These are phyloP conservation scores for Drosophila trapezifrons DNA, from an alignment of 1,140 invertebrate species.

Conservation along the genomic window DNA sequence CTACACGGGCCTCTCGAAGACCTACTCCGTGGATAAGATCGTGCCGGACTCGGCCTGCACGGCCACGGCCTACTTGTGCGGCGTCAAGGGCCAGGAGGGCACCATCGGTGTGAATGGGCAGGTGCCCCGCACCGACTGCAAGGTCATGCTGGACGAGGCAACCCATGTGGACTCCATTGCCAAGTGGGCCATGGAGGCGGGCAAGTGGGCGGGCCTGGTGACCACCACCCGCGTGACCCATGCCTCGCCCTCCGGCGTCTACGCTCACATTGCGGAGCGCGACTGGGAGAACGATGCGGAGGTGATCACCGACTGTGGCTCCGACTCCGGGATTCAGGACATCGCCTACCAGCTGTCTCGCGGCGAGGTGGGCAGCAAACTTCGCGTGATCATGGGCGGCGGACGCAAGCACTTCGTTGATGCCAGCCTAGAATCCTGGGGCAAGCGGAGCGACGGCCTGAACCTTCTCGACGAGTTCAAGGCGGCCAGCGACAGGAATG, in stretches of 20 bases:
- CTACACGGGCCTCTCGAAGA: slow-evolving; percentile 90
- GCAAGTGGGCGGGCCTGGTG: slow-evolving; percentile 91
- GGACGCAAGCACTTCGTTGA: slow-evolving; percentile 89
- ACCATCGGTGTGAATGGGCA: slow-evolving; percentile 90
- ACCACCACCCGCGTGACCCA: slow-evolving; percentile 93
- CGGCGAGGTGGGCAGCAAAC: slow-evolving; percentile 86
- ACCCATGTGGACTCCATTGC: slow-evolving; percentile 88
- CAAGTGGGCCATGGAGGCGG: slow-evolving; percentile 89
- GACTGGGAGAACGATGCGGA: slow-evolving; percentile 91
- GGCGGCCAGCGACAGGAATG: slow-evolving; percentile 61
- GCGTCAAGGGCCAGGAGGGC: slow-evolving; percentile 92
- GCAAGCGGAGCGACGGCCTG: slow-evolving; percentile 87
- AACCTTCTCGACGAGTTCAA: slow-evolving; percentile 90
- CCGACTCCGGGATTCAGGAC: slow-evolving; percentile 86
- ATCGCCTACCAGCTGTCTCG: slow-evolving; percentile 91
- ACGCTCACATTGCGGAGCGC: slow-evolving; percentile 89
- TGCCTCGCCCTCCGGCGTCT: slow-evolving; percentile 90
- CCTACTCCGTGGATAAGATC: slow-evolving; percentile 92
- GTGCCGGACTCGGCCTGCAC: slow-evolving; percentile 92
- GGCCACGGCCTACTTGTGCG: slow-evolving; percentile 90
- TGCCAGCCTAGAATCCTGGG: slow-evolving; percentile 29
- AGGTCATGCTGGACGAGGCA: slow-evolving; percentile 85
- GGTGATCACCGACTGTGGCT: slow-evolving; percentile 81
- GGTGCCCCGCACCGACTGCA: slow-evolving; percentile 86
- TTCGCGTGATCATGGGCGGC: slow-evolving; percentile 90